Base-by-base conservation (phyloP, 2,888 invertebrate genomes). In the Drosophila meridionalis region DNA sequence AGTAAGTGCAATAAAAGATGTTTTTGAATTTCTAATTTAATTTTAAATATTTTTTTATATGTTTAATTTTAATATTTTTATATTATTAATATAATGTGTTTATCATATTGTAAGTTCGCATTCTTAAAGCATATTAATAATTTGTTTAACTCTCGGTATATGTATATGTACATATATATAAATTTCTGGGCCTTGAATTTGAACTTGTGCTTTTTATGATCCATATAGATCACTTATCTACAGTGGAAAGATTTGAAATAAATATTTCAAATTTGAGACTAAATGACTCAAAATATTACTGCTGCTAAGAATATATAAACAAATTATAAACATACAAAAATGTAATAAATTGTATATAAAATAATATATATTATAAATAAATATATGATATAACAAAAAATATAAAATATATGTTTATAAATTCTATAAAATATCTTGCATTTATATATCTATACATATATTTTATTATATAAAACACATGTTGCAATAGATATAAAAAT, bases 1-100 rank as follows among this genome's bases (percentile, higher is more conserved):
- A 14, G 76, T 67, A 26, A 75, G 45, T 45, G 45, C 4, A n/a
- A 2, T 34, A 34, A 9, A 34, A n/a, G 6, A 6, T 26, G 26
- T 45, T 26, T 12, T 26, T 42, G 1, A 12, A 1, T 26, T 45
- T 45, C 8, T 26, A 2, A 9, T 45, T 43, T 4, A 34, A 34
- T 34, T 34, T 34, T 1, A 9, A 34, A n/a, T 12, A 6, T 26
- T 45, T 45, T 26, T 12, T 26, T 42, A 2, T 6, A 1, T 26
- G 26, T 45, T 20, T 26, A 2, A 9, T 45, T 43, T 4, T 26
- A 4, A 6, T 2, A 4, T 5, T 11, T 26, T 6, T 11, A 36
- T 36, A 20, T 11, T 11, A 36, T 11, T 11, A 34, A 34, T 34
- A 34, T 34, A 40, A 40, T 14, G 14, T 14, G 5, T 40, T 5